Evolutionary conservation across 2,797 vertebrate species (phyloP).

Genomic region (Orientallactaga sibirica): DNA sequence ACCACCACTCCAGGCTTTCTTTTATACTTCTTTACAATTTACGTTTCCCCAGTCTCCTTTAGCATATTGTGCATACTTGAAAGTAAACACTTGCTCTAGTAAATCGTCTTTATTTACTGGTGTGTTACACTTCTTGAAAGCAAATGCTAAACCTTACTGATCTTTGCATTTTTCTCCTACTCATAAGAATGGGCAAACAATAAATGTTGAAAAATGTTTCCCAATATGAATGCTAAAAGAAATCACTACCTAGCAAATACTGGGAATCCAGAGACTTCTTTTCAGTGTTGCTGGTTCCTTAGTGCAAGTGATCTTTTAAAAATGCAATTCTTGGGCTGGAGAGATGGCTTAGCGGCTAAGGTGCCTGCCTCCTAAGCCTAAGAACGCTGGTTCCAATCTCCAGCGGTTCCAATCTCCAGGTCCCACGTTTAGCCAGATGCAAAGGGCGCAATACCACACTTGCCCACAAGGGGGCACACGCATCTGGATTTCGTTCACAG

Average conservation of each 20-base stretch:
- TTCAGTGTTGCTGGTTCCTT: background rate
- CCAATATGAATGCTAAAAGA: slow-evolving; percentile 32
- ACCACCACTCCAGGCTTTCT: too few species aligned
- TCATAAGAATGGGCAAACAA: slow-evolving; percentile 47
- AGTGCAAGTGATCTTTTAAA: slow-evolving; percentile 1
- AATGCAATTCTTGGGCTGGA: background rate
- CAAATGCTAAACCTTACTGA: slow-evolving; percentile 43
- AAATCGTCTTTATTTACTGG: slow-evolving; percentile 66
- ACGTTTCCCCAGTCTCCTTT: background rate
- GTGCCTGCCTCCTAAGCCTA: too few species aligned
- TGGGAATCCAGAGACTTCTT: slow-evolving; percentile 22
- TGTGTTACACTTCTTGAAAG: slow-evolving; percentile 58
- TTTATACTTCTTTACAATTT: background rate
- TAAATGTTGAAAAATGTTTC: slow-evolving; percentile 45
- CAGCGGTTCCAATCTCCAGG: too few species aligned
- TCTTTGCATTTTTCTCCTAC: slow-evolving; percentile 53
- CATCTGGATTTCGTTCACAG: too few species aligned
- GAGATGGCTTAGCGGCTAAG: too few species aligned
- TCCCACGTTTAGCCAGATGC: too few species aligned
- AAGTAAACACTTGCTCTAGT: slow-evolving; percentile 57
- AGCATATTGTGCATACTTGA: background rate
- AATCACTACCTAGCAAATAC: background rate
- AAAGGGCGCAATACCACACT: too few species aligned
- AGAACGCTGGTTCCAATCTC: too few species aligned
- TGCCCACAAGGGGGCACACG: too few species aligned